Percentiles rank a stretch among this genome's conserved stretches.
phyloP scores from a whole-genome alignment of 1,140 invertebrate species.

The Drosophila micromelanica region DNA sequence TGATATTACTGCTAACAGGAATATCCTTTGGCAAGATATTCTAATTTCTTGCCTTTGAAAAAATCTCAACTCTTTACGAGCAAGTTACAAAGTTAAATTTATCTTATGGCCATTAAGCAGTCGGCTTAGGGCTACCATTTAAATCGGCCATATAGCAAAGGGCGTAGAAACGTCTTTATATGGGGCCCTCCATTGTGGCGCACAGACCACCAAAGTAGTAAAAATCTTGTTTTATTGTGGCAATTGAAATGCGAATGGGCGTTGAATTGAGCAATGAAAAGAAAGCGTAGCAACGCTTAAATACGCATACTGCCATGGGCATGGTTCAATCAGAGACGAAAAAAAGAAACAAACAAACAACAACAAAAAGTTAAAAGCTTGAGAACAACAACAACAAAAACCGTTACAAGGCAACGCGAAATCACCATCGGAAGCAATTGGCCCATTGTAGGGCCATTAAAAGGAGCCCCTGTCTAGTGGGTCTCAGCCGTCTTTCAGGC shows the following conservation, averaged over 20 bases:
- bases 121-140: conserved; percentile 51
- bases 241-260: conserved; percentile 81
- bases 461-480: conserved; percentile 2
- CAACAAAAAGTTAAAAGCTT: conserved; percentile 15
- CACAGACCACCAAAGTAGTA: conserved; percentile 66
- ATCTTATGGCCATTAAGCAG: conserved; percentile 30
- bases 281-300: conserved; percentile 37
- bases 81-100: conserved; percentile 38
- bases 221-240: conserved; percentile 76
- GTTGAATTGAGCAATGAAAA: conserved; percentile 79
- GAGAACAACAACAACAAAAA: conserved; percentile 11
- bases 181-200: conserved; percentile 39
- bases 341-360: conserved; percentile 20
- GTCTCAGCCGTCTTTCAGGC: conserved; percentile 14
- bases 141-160: conserved; percentile 53
- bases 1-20: neutral
- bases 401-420: conserved; percentile 25
- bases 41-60: conserved; percentile 17
- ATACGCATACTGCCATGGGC: conserved; percentile 38
- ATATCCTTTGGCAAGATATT: conserved; percentile 15
- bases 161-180: conserved; percentile 47
- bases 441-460: conserved; percentile 54
- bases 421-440: conserved; percentile 40
- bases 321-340: conserved; percentile 28
- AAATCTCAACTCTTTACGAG: conserved; percentile 47